Evolutionary conservation across 2,113 vertebrate species (phyloP).

Genomic region (Ochotona princeps): DNA sequence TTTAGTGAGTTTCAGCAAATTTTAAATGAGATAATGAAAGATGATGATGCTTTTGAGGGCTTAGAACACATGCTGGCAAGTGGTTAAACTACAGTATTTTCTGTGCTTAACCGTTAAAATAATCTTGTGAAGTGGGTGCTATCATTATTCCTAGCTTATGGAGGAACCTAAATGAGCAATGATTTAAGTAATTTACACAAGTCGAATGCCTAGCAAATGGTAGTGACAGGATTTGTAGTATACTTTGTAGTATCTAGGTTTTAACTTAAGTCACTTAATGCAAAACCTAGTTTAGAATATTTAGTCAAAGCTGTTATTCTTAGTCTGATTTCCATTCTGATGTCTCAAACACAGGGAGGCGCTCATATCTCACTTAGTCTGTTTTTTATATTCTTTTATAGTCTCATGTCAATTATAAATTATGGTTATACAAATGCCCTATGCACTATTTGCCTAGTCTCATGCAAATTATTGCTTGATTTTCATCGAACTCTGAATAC

Average conservation of each 20-base stretch:
- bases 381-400: constrained; percentile 27
- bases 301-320: constrained; percentile 31
- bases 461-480: constrained; percentile 45
- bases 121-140: not conserved
- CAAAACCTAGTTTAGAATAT: not conserved
- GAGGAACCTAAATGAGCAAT: not conserved
- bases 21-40: not conserved
- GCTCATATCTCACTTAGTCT: constrained; percentile 21
- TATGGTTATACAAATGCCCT: not conserved
- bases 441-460: constrained; percentile 31
- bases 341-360: constrained; percentile 17
- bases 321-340: constrained; percentile 17
- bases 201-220: not conserved
- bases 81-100: not conserved
- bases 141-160: not conserved
- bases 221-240: not conserved
- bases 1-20: not conserved
- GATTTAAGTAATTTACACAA: not conserved
- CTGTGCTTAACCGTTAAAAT: not conserved
- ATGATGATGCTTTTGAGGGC: not conserved
- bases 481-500: constrained; percentile 39
- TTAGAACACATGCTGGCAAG: not conserved
- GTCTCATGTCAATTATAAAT: constrained; percentile 51
- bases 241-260: not conserved
- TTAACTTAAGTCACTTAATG: not conserved